Conservation (phyloP, 2,113 vertebrate species). For the Albula glossodonta region DNA sequence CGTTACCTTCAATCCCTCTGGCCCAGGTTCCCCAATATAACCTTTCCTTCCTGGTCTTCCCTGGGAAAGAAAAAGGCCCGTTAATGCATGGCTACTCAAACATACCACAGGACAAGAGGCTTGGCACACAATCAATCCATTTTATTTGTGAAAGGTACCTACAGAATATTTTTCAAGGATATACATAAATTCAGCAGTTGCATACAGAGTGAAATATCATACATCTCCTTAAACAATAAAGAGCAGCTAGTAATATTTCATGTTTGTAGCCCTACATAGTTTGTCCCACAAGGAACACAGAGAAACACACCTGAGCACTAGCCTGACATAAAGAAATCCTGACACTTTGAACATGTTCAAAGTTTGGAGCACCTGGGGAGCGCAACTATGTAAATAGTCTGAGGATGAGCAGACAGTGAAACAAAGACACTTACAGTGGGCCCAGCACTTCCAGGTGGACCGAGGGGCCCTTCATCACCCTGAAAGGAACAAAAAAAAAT, state of each 20-base stretch:
- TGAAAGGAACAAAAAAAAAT: conserved; percentile 54
- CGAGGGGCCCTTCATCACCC: conserved; percentile 90
- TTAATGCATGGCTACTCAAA: conserved; percentile 25
- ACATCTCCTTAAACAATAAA: not conserved
- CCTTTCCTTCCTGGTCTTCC: conserved; percentile 89
- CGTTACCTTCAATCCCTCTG: conserved; percentile 82
- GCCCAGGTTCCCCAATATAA: conserved; percentile 80
- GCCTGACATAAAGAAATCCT: not conserved
- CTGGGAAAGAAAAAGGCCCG: conserved; percentile 60
- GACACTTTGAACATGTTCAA: not conserved
- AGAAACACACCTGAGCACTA: conserved; percentile 11
- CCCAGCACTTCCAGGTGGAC: conserved; percentile 80
- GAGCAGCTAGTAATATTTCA: not conserved
- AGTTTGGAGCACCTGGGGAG: not conserved
- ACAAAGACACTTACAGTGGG: conserved; percentile 75
- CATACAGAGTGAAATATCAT: no score
- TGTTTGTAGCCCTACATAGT: not conserved
- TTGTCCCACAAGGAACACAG: not conserved
- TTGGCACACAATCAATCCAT: not conserved
- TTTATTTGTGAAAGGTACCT: no score
- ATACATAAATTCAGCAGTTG: not conserved
- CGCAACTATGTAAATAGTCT: not conserved
- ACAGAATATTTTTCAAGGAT: not conserved
- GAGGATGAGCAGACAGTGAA: not conserved
- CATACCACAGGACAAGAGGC: not conserved